Percentiles rank a stretch among this genome's conserved stretches.
phyloP scores from a whole-genome alignment of 2,797 vertebrate genomes.

The Miichthys miiuy region DNA sequence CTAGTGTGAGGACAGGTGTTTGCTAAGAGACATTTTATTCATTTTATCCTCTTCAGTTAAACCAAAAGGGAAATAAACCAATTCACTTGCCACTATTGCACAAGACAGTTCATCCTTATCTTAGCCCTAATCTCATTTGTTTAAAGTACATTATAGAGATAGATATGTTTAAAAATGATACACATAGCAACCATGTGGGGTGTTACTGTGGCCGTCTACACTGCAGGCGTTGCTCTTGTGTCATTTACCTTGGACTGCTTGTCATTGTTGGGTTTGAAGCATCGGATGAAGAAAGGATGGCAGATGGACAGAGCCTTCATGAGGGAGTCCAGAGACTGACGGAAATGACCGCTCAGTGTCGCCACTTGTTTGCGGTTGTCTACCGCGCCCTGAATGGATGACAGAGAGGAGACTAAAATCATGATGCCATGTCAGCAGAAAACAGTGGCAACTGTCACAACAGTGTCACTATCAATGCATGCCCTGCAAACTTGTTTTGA shows the following conservation, averaged over 20 bases:
- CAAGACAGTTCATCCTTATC: background rate
- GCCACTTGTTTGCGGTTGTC: constrained; percentile 86
- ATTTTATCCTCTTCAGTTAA: background rate
- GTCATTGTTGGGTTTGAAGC: constrained; percentile 95
- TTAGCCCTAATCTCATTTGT: background rate
- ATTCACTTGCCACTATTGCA: background rate
- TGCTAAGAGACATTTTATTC: background rate
- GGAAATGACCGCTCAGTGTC: constrained; percentile 93
- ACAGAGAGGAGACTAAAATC: background rate
- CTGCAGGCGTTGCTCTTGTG: background rate
- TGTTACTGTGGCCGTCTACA: background rate
- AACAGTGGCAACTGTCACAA: background rate
- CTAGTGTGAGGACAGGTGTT: constrained; percentile 3
- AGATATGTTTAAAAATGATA: background rate
- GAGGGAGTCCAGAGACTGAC: constrained; percentile 93
- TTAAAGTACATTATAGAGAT: background rate
- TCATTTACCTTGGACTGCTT: constrained; percentile 91
- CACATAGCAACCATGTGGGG: background rate
- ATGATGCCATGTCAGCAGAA: background rate
- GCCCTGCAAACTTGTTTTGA: too few relatives aligned
- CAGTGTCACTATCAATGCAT: background rate
- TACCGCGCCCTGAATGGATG: constrained; percentile 57
- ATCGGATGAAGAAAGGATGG: constrained; percentile 96
- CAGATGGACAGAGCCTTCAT: constrained; percentile 93
- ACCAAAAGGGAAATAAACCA: background rate